phyloP scores from a whole-genome alignment of 2,113 vertebrate species.

The Fregata magnificens region DNA sequence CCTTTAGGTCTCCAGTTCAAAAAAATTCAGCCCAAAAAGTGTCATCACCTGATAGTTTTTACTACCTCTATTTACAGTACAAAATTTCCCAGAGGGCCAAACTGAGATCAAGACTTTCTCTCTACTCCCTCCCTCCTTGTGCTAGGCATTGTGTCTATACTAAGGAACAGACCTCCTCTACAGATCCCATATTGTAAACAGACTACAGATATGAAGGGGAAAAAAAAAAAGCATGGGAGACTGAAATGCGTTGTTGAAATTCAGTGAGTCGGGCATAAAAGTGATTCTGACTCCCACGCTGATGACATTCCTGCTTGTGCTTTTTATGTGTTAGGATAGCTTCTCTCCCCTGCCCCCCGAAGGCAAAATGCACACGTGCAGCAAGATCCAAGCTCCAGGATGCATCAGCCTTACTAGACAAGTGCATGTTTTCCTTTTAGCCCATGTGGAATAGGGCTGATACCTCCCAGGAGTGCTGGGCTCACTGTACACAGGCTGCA shows the following conservation, averaged over 20 bases:
- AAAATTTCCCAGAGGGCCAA: conserved; percentile 9
- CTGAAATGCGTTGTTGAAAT: neutral
- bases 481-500: neutral
- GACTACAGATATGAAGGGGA: neutral
- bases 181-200: neutral
- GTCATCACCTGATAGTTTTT: conserved; percentile 61
- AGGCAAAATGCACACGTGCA: neutral
- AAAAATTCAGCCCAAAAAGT: conserved; percentile 54
- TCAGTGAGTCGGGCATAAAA: neutral
- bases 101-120: neutral
- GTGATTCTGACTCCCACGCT: neutral
- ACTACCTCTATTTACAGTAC: conserved; percentile 38
- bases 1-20: conserved; percentile 57
- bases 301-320: neutral
- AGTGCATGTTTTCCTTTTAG: neutral
- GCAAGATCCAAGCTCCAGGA: neutral
- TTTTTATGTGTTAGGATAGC: neutral
- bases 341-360: neutral
- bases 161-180: neutral
- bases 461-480: neutral
- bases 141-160: neutral
- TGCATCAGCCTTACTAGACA: neutral
- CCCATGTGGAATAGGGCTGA: neutral
- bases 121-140: neutral
- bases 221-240: neutral